Evolutionary conservation across 2,797 vertebrate genomes (phyloP).

Genomic region (Momotus momota): DNA sequence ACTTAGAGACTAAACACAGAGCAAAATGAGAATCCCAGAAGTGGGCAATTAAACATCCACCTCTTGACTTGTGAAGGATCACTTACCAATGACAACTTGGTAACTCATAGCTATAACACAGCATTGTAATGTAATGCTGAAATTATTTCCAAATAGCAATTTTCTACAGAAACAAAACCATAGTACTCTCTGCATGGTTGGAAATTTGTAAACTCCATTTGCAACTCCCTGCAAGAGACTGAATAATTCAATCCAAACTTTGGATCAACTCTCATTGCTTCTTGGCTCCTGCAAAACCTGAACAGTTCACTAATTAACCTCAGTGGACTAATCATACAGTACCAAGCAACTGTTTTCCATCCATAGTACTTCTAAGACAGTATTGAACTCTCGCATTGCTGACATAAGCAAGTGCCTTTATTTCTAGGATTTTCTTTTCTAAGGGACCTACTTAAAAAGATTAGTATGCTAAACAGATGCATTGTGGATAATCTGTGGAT

Average conservation of each 20-base stretch:
- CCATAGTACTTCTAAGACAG: not conserved
- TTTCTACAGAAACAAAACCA: not conserved
- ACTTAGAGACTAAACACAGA: not conserved
- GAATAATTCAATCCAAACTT: slow-evolving; percentile 28
- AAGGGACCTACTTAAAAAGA: not conserved
- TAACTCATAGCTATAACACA: not conserved
- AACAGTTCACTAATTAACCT: slow-evolving; percentile 30
- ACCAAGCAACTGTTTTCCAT: slow-evolving; percentile 47
- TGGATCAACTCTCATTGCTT: slow-evolving; percentile 34
- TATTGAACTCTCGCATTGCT: slow-evolving; percentile 32
- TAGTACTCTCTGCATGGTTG: not conserved
- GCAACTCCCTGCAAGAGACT: slow-evolving; percentile 15
- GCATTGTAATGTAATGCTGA: not conserved
- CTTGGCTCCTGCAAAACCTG: slow-evolving; percentile 25
- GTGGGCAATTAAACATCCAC: not conserved
- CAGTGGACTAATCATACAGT: not conserved
- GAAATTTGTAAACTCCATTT: slow-evolving; percentile 33
- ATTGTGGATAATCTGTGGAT: not conserved
- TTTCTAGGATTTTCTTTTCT: slow-evolving; percentile 22
- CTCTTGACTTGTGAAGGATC: not conserved
- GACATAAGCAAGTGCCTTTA: slow-evolving; percentile 6
- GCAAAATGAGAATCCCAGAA: not conserved
- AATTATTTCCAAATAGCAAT: not conserved
- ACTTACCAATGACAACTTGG: not conserved
- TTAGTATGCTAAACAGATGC: not conserved